phyloP scores from a whole-genome alignment of 2,888 invertebrate genomes.

The Rhagophthalmus giganteus region DNA sequence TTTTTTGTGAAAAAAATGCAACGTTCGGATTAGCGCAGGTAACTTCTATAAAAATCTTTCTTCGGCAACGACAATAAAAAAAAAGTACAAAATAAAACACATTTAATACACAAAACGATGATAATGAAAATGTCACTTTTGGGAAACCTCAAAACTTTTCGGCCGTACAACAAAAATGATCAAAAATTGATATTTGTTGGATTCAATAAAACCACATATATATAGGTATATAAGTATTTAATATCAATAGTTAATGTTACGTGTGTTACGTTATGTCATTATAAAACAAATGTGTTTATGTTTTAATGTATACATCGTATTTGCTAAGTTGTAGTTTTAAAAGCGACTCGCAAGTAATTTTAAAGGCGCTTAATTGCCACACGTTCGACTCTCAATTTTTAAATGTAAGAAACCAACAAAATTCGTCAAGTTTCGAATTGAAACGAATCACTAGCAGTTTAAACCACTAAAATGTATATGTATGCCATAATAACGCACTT shows the following conservation, averaged over 20 bases:
- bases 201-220: constrained; percentile 34
- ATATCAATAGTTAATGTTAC: constrained; percentile 44
- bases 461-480: constrained; percentile 18
- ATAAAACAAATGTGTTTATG: constrained; percentile 28
- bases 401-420: too few relatives aligned
- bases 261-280: constrained; percentile 39
- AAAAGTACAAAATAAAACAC: constrained; percentile 7
- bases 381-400: too few relatives aligned
- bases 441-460: constrained; percentile 10
- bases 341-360: constrained; percentile 21
- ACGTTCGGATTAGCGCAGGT: constrained; percentile 6
- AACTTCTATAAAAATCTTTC: constrained; percentile 7
- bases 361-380: constrained; percentile 11
- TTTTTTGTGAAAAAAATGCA: not conserved
- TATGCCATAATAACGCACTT: constrained; percentile 30
- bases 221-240: too few relatives aligned
- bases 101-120: not conserved
- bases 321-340: constrained; percentile 27
- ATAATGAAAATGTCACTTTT: constrained; percentile 28
- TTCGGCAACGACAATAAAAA: constrained; percentile 19
- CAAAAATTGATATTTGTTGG: constrained; percentile 19
- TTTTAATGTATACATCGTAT: constrained; percentile 34
- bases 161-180: constrained; percentile 13
- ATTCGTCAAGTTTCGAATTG: too few relatives aligned
- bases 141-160: constrained; percentile 29